Percentiles rank a stretch among this genome's conserved stretches.
These are phyloP conservation scores for Helostoma temminkii DNA, from an alignment of 2,797 vertebrate species.

Conservation along the genomic window DNA sequence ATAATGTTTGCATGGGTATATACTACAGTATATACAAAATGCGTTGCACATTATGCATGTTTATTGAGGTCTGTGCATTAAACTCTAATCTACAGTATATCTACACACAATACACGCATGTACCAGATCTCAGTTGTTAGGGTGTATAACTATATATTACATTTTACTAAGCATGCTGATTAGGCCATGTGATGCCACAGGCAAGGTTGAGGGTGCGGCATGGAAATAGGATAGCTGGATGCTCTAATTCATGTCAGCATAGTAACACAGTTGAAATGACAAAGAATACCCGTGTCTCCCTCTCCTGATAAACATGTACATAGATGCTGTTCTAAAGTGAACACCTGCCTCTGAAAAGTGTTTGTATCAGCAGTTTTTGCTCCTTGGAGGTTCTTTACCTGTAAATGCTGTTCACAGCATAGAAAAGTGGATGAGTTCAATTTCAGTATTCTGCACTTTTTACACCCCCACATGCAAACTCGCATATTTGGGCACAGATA, in stretches of 20 bases:
- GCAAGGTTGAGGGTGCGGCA: slow-evolving; percentile 55
- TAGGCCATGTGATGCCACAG: slow-evolving; percentile 53
- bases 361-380: background rate
- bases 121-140: slow-evolving; percentile 18
- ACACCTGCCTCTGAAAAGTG: slow-evolving; percentile 21
- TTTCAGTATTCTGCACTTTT: slow-evolving; percentile 45
- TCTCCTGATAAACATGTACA: slow-evolving; percentile 28
- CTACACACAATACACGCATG: slow-evolving; percentile 10
- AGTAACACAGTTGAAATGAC: slow-evolving; percentile 56
- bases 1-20: slow-evolving; percentile 40
- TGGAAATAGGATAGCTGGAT: slow-evolving; percentile 62
- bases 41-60: slow-evolving; percentile 33
- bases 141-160: slow-evolving; percentile 18
- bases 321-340: slow-evolving; percentile 13
- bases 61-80: slow-evolving; percentile 23
- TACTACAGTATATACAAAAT: slow-evolving; percentile 32
- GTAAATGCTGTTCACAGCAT: slow-evolving; percentile 19
- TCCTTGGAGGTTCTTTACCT: slow-evolving; percentile 5
- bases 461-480: slow-evolving; percentile 50
- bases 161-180: slow-evolving; percentile 48
- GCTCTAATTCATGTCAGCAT: slow-evolving; percentile 56
- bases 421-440: slow-evolving; percentile 39
- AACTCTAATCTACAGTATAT: slow-evolving; percentile 28
- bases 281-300: slow-evolving; percentile 23
- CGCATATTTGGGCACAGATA: slow-evolving; percentile 48